Evolutionary conservation across 2,888 invertebrate species (phyloP).

Genomic region (Eledona agricola): DNA sequence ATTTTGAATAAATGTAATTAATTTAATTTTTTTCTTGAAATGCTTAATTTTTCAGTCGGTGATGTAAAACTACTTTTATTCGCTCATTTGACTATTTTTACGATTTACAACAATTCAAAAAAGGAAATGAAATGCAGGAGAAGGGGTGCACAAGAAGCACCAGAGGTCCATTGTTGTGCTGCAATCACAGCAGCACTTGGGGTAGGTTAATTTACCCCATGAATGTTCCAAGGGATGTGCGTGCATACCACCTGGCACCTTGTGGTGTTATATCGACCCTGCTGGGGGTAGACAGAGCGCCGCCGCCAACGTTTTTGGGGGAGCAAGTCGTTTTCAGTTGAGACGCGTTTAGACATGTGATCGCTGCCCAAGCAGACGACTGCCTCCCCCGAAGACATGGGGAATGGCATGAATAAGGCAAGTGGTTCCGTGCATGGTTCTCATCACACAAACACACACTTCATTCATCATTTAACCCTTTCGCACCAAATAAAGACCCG

Average conservation of each 20-base stretch:
- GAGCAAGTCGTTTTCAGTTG: slow-evolving; percentile 43
- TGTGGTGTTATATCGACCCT: slow-evolving; percentile 57
- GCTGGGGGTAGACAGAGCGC: slow-evolving; percentile 53
- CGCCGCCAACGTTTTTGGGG: slow-evolving; percentile 48
- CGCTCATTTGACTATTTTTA: too few relatives aligned
- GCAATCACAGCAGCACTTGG: slow-evolving; percentile 2
- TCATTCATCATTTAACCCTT: slow-evolving; percentile 3
- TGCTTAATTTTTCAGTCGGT: too few relatives aligned
- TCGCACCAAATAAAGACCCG: too few relatives aligned
- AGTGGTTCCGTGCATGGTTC: slow-evolving; percentile 48
- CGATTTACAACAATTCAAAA: too few relatives aligned
- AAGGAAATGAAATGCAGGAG: too few relatives aligned
- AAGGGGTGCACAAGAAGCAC: too few relatives aligned
- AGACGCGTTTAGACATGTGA: slow-evolving; percentile 54
- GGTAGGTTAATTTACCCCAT: slow-evolving; percentile 36
- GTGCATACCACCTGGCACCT: slow-evolving; percentile 52
- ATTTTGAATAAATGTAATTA: too few relatives aligned
- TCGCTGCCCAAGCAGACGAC: slow-evolving; percentile 38
- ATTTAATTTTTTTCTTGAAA: too few relatives aligned
- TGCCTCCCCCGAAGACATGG: slow-evolving; percentile 65
- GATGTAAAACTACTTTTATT: too few relatives aligned
- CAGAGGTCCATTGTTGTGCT: slow-evolving; percentile 7
- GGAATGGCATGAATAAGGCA: slow-evolving; percentile 94
- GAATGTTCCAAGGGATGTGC: slow-evolving; percentile 39
- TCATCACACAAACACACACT: neutral